Conservation (phyloP, 2,797 vertebrate genomes). For the Tarsius wallacei region DNA sequence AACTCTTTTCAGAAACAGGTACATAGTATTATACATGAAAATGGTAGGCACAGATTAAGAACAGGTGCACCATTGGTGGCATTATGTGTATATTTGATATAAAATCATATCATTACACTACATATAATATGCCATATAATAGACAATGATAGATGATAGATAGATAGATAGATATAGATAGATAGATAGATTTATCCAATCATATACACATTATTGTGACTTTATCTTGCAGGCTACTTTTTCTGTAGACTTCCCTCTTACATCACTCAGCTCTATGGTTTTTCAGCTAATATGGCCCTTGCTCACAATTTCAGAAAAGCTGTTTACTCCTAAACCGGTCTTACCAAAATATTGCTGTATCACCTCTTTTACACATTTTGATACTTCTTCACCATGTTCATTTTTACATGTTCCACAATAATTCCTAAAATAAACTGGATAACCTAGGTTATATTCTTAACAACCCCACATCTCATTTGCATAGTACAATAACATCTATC, state of each 20-base stretch:
- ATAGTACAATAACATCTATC: not conserved
- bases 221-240: not conserved
- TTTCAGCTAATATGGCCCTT: not conserved
- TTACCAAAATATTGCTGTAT: slow-evolving; percentile 23
- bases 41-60: not conserved
- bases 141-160: not conserved
- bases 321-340: not conserved
- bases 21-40: not conserved
- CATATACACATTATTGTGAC: not conserved
- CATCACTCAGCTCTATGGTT: not conserved
- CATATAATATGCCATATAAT: no score
- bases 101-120: no score
- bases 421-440: not conserved
- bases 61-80: not conserved
- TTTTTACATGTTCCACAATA: not conserved
- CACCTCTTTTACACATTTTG: not conserved
- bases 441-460: not conserved
- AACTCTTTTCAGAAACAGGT: not conserved
- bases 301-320: slow-evolving; percentile 37
- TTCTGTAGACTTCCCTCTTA: not conserved
- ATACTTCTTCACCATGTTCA: not conserved
- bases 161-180: not conserved
- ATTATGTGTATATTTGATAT: no score
- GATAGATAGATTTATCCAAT: not conserved
- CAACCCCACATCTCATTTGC: not conserved